A percentile compares a stretch with the other conserved stretches of the same genome.
Evolutionary conservation across 1,140 invertebrate genomes (phyloP).

Genomic region (Leucophenga varia): DNA sequence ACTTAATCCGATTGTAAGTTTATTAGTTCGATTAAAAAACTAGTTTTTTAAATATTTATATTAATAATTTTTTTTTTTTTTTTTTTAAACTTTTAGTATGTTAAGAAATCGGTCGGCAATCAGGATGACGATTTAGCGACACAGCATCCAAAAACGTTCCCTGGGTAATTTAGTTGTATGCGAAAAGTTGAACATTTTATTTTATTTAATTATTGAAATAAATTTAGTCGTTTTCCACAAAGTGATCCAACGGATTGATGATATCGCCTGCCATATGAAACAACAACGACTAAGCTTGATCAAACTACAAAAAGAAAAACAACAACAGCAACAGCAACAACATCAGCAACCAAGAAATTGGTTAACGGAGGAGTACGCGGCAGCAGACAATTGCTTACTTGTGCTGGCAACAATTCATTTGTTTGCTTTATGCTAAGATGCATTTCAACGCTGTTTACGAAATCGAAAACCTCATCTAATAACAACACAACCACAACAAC

Average conservation of each 20-base stretch:
- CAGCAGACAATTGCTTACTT: slow-evolving; percentile 3
- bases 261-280: slow-evolving; percentile 2
- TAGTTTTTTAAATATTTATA: slow-evolving; percentile 3
- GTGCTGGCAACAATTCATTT: slow-evolving; percentile 4
- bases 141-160: slow-evolving; percentile 60
- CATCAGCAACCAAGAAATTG: too few relatives aligned
- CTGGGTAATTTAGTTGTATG: slow-evolving; percentile 36
- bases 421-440: slow-evolving; percentile 11
- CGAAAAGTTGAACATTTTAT: neutral
- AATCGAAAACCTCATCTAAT: neutral
- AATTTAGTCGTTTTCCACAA: slow-evolving; percentile 4
- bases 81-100: slow-evolving; percentile 62
- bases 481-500: slow-evolving; percentile 4
- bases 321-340: too few relatives aligned
- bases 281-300: slow-evolving; percentile 2
- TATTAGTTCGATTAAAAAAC: slow-evolving; percentile 2
- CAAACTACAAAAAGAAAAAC: too few relatives aligned
- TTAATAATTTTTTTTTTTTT: neutral
- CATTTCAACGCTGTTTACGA: slow-evolving; percentile 13
- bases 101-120: slow-evolving; percentile 70
- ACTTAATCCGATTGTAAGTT: slow-evolving; percentile 75
- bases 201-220: neutral
- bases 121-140: slow-evolving; percentile 67
- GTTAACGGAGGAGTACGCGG: too few relatives aligned
- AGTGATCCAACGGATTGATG: slow-evolving; percentile 55